A percentile compares a stretch with the other conserved stretches of the same genome.
phyloP scores from a whole-genome alignment of 1,140 invertebrate genomes.

The Solenopsis fugax region DNA sequence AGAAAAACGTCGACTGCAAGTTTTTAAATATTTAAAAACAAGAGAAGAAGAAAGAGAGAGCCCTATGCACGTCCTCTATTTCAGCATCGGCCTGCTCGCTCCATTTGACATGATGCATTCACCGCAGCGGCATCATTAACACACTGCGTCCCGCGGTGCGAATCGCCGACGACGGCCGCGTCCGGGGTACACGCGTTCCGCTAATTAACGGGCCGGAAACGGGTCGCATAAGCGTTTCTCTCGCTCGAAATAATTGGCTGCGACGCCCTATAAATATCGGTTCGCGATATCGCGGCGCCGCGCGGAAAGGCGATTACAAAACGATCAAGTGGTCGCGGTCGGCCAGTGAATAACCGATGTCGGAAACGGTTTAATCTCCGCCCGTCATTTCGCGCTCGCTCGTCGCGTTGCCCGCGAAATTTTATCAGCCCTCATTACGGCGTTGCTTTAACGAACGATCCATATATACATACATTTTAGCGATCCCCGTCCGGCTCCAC shows the following conservation, averaged over 20 bases:
- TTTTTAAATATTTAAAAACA: slow-evolving; percentile 7
- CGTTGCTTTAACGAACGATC: slow-evolving; percentile 29
- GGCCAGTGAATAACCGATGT: slow-evolving; percentile 30
- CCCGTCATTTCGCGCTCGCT: slow-evolving; percentile 27
- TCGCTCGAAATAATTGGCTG: slow-evolving; percentile 44
- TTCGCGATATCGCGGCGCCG: background rate
- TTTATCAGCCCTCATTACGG: slow-evolving; percentile 34
- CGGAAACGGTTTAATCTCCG: slow-evolving; percentile 51
- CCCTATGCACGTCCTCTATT: background rate
- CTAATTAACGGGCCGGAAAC: slow-evolving; percentile 42
- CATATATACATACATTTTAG: background rate
- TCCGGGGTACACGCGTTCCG: background rate
- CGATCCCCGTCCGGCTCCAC: background rate
- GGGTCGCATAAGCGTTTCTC: slow-evolving; percentile 24
- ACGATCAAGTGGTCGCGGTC: slow-evolving; percentile 2
- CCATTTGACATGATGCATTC: slow-evolving; percentile 23
- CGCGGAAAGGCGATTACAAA: slow-evolving; percentile 28
- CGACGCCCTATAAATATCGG: slow-evolving; percentile 37
- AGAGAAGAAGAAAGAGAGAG: background rate
- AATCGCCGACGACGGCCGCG: background rate
- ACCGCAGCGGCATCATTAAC: slow-evolving; percentile 27
- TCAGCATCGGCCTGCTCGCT: background rate
- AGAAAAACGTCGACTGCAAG: background rate
- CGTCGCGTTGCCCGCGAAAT: slow-evolving; percentile 31
- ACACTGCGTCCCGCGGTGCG: background rate